A percentile compares a stretch with the other conserved stretches of the same genome.
phyloP scores from a whole-genome alignment of 1,140 invertebrate species.

The Choristoneura fumiferana region DNA sequence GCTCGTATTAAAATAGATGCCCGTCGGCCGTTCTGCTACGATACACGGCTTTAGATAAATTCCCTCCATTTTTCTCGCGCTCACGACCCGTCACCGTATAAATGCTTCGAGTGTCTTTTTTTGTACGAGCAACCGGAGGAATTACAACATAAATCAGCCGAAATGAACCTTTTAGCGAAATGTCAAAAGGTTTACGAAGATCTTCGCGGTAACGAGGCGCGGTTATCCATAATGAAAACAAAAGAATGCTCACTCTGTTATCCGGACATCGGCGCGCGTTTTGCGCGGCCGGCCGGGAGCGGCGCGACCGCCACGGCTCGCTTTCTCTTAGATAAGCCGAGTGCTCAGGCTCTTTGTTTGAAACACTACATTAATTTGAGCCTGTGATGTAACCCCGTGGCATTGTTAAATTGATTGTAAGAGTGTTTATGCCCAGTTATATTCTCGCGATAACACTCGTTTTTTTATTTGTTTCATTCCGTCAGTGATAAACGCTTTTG shows the following conservation, averaged over 20 bases:
- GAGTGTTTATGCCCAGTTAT: slow-evolving; percentile 36
- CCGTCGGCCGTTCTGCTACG: slow-evolving; percentile 37
- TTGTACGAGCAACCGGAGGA: slow-evolving; percentile 53
- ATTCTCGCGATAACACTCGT: slow-evolving; percentile 31
- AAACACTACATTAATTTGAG: slow-evolving; percentile 60
- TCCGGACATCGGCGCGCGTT: slow-evolving; percentile 48
- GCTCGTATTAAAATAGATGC: slow-evolving; percentile 54
- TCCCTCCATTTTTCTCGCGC: slow-evolving; percentile 61
- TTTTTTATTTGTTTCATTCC: slow-evolving; percentile 35
- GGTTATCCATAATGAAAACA: slow-evolving; percentile 56
- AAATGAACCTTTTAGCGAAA: slow-evolving; percentile 75
- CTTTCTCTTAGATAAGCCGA: slow-evolving; percentile 61
- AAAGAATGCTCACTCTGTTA: slow-evolving; percentile 56
- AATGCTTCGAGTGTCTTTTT: slow-evolving; percentile 64
- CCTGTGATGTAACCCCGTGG: slow-evolving; percentile 45
- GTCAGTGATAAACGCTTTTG: slow-evolving; percentile 4
- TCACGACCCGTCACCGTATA: slow-evolving; percentile 60
- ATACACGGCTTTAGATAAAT: slow-evolving; percentile 63
- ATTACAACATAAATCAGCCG: slow-evolving; percentile 71
- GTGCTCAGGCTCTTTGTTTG: slow-evolving; percentile 48
- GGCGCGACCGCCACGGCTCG: slow-evolving; percentile 34
- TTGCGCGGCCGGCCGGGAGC: slow-evolving; percentile 30
- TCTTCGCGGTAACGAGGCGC: slow-evolving; percentile 50
- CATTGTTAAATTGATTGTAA: slow-evolving; percentile 59
- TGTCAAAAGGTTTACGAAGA: slow-evolving; percentile 69